Base-by-base conservation (phyloP, 2,113 vertebrate genomes). In the Dasypus novemcinctus region DNA sequence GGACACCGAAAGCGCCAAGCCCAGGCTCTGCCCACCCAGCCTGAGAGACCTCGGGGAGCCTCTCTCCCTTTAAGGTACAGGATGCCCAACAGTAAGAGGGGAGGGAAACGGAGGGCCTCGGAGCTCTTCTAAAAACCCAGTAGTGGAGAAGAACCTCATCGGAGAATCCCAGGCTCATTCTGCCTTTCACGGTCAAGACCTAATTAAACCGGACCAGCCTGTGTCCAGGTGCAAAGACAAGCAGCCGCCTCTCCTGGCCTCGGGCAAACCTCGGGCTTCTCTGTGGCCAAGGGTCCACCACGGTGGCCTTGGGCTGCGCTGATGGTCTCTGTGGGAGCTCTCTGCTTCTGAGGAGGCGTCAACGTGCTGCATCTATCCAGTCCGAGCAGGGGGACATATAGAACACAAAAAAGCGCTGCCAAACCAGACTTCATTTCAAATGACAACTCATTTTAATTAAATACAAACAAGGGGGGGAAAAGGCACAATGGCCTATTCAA, bases 401-500 rank as follows among this genome's bases (percentile, higher is more conserved):
- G 82, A 92, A 25, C 23, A 31, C 5, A 80, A 54, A 27, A 93
- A 81, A 76, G 52, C 91, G 31, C 0, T 43, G n/a, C 43, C 90
- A 83, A 52, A n/a, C 36, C 71, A 74, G 33, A 23, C 71, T 74
- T 33, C 86, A 86, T 83, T 96, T 91, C 96, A 96, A 97, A 97
- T 93, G 94, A 97, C 97, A 95, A 96, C 91, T 97, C 79, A 81
- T 95, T 98, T 98, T 98, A 97, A 98, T 98, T 98, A 98, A 98
- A 97, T 97, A 97, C 95, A 96, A 98, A 98, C 91, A 87, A 97
- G 96, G 96, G 76, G 76, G 96, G 71, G 97, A 98, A 97, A 98
- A 98, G 98, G 98, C 98, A 98, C 98, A 94, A 97, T 64, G 81
- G 98, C 95, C 98, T 96, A 87, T 98, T 98, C 98, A 98, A 98